A percentile compares a stretch with the other conserved stretches of the same genome.
Evolutionary conservation across 2,113 vertebrate species (phyloP).

Genomic region (Sinocyclocheilus maitianheensis): DNA sequence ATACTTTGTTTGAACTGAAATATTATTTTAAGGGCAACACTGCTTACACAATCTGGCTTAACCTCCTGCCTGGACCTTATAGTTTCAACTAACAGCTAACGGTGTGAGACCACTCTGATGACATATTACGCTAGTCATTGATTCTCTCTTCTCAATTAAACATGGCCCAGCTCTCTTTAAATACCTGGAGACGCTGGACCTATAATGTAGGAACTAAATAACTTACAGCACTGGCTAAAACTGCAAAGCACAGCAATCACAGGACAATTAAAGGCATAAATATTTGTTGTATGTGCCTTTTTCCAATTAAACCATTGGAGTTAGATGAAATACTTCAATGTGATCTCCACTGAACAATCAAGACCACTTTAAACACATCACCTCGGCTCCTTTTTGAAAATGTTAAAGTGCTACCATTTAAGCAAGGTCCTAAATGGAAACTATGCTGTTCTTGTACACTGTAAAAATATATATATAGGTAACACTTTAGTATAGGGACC

Average conservation of each 20-base stretch:
- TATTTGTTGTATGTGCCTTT: conserved; percentile 55
- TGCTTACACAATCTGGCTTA: conserved; percentile 62
- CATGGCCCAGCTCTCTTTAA: conserved; percentile 62
- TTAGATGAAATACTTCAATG: not conserved
- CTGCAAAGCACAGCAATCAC: conserved; percentile 73
- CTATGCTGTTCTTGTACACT: not conserved
- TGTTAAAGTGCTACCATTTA: not conserved
- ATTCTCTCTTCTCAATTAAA: conserved; percentile 76
- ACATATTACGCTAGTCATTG: conserved; percentile 71
- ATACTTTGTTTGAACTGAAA: conserved; percentile 44
- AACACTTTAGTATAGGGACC: no score
- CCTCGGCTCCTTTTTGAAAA: not conserved
- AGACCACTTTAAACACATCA: conserved; percentile 14
- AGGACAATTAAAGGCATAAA: conserved; percentile 59
- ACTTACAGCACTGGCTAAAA: conserved; percentile 73
- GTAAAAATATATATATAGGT: no score
- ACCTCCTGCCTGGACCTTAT: conserved; percentile 44
- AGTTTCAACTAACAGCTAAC: conserved; percentile 66
- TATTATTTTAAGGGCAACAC: conserved; percentile 32
- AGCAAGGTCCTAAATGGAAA: not conserved
- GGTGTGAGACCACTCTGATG: conserved; percentile 65
- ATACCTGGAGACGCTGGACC: conserved; percentile 73
- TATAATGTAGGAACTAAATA: conserved; percentile 72
- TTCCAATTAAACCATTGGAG: conserved; percentile 16
- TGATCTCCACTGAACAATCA: conserved; percentile 5